Evolutionary conservation across 2,113 vertebrate species (phyloP).

Genomic region (Melospiza melodia): DNA sequence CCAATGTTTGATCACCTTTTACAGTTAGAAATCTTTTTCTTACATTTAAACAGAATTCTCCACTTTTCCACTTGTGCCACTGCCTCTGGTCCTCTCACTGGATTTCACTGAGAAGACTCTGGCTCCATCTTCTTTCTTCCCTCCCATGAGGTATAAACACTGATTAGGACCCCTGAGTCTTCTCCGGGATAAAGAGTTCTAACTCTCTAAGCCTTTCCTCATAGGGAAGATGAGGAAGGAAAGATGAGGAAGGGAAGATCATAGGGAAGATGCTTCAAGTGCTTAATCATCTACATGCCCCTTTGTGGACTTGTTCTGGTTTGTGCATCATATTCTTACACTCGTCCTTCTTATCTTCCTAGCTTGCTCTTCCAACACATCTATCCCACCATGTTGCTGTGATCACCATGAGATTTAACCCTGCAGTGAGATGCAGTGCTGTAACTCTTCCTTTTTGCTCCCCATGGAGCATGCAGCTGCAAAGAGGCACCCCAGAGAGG

Average conservation of each 20-base stretch:
- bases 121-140: not conserved
- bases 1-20: not conserved
- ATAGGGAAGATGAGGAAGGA: not conserved
- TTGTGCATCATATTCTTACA: not conserved
- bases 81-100: not conserved
- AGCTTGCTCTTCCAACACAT: not conserved
- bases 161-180: not conserved
- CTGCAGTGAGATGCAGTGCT: not conserved
- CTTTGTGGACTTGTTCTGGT: not conserved
- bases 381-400: not conserved
- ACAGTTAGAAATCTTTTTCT: not conserved
- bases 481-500: not conserved
- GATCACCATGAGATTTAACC: not conserved
- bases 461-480: not conserved
- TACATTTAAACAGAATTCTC: not conserved
- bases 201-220: not conserved
- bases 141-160: not conserved
- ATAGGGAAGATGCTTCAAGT: not conserved
- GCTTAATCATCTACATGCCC: not conserved
- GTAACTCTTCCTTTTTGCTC: not conserved
- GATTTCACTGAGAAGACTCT: not conserved
- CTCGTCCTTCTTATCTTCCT: not conserved
- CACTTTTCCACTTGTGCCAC: not conserved
- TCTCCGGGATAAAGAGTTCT: not conserved
- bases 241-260: too few relatives aligned